Evolutionary conservation across 2,797 vertebrate genomes (phyloP), one percentile per base, ranked within the genome.

Genomic region (Falco concolor): DNA sequence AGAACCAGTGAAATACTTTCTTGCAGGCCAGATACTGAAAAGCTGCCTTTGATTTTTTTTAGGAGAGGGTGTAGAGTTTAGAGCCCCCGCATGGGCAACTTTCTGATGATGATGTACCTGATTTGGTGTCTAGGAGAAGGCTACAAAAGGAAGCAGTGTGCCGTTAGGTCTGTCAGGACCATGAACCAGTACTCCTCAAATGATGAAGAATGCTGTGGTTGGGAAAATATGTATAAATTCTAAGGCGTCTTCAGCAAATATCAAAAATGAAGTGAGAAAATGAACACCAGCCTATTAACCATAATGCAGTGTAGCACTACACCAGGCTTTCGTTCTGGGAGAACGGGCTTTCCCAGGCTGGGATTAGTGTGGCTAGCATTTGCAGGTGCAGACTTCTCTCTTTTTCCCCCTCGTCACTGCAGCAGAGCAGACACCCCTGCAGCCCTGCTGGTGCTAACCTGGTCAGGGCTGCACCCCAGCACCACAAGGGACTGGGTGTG

Each of bases 401-500:
- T 28, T 36, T 47, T n/a, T 57, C 23, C 23, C 17, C 53, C 16
- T 16, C 24, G 17, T 23, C 34, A 1, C 20, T 13, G 45, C 30
- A 30, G 56, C 47, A 27, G 69, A 25, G 28, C 53, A 50, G 30
- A 38, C 19, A 50, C 4, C 34, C 42, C 32, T 69, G 56, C 30
- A 40, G 24, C 22, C 6, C 17, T 23, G 27, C 27, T 34, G 27
- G 40, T 53, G 8, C 72, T 30, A 16, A 17, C 23, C 34, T 44
- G 56, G 34, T 23, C 45, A 9, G 61, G 60, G 25, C 36, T 67
- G 34, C 49, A 20, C n/a, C n/a, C 61, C 50, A 61, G 1, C 13
- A 20, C 16, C 61, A 24, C 0, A 0, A 50, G 52, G 40, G 27
- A 65, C 3, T 0, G 14, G 13, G 22, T 49, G 10, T 61, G 53